phyloP scores from a whole-genome alignment of 1,140 invertebrate genomes.

The Hyles euphorbiae region DNA sequence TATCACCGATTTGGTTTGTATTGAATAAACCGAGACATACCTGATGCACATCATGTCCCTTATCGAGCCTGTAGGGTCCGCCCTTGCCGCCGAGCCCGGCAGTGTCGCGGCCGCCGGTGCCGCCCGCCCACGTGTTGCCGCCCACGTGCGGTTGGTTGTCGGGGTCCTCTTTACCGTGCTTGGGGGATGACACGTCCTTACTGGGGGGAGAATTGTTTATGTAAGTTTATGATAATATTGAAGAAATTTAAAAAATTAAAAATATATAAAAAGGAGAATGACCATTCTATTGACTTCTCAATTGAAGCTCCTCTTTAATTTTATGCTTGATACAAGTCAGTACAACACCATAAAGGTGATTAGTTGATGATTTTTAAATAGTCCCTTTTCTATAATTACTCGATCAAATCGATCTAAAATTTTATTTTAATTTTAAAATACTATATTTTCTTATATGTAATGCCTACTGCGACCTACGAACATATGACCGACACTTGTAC shows the following conservation, averaged over 20 bases:
- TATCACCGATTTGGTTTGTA: no score
- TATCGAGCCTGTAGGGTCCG: conserved; percentile 93
- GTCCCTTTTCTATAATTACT: no score
- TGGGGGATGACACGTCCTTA: conserved; percentile 85
- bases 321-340: no score
- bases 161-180: conserved; percentile 94
- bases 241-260: neutral
- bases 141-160: conserved; percentile 94
- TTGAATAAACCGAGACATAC: conserved; percentile 48
- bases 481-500: no score
- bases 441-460: no score
- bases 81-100: conserved; percentile 96
- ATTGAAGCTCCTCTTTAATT: neutral
- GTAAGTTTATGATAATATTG: neutral
- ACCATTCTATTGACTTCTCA: neutral
- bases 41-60: conserved; percentile 94
- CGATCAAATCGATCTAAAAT: no score
- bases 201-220: conserved; percentile 19
- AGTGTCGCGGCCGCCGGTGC: conserved; percentile 93
- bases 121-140: conserved; percentile 97
- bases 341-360: no score
- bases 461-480: no score
- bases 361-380: no score
- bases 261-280: neutral
- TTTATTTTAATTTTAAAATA: no score